phyloP scores from a whole-genome alignment of 2,797 vertebrate genomes.

The Eurystomus glaucurus region DNA sequence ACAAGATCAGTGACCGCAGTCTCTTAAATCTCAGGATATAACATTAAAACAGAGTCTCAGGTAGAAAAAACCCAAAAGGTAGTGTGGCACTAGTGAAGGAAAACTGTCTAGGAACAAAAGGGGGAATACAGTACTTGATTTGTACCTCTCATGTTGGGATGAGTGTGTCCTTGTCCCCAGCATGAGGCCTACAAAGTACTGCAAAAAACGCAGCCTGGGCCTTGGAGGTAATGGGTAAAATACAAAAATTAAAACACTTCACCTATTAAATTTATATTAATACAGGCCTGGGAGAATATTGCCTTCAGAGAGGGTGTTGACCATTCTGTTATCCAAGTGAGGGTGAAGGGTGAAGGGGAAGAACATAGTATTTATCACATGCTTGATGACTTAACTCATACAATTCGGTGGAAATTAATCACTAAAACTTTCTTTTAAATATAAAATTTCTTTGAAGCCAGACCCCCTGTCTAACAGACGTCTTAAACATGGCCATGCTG shows the following conservation, averaged over 20 bases:
- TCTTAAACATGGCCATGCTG: background rate
- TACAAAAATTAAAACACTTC: fast-evolving
- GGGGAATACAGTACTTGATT: background rate
- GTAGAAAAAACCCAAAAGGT: background rate
- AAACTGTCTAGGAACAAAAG: background rate
- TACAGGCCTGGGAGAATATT: background rate
- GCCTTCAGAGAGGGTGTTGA: background rate
- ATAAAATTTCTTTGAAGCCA: background rate
- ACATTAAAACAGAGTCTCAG: background rate
- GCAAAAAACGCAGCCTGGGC: background rate
- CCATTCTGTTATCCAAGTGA: background rate
- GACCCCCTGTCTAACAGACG: background rate
- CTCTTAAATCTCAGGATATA: background rate
- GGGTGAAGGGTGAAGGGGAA: background rate
- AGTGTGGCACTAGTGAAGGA: background rate
- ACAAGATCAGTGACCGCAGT: background rate
- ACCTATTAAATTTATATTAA: background rate
- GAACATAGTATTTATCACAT: background rate
- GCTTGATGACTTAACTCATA: background rate
- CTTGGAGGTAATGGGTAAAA: background rate
- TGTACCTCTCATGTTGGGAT: background rate
- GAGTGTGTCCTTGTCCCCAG: fast-evolving
- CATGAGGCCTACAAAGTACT: background rate
- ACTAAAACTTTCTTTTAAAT: background rate
- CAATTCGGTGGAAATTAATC: background rate